A percentile compares a stretch with the other conserved stretches of the same genome.
Conservation (phyloP, 2,797 vertebrate genomes). For the Phataginus tricuspis region DNA sequence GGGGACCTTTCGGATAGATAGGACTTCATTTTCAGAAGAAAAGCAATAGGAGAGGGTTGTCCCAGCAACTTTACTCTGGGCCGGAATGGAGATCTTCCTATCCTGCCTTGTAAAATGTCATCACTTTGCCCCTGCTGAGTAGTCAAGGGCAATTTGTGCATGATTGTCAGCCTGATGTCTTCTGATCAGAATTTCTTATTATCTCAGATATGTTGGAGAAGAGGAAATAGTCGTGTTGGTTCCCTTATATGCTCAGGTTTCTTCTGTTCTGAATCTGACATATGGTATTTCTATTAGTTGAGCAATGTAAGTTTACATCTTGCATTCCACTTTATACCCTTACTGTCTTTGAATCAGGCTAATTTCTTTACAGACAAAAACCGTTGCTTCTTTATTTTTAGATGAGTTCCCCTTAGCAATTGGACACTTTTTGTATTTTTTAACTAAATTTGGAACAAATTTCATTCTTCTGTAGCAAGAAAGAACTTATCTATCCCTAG, state of each 20-base stretch:
- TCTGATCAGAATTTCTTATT: background rate
- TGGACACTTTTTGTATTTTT: slow-evolving; percentile 50
- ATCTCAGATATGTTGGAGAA: background rate
- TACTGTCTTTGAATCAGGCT: background rate
- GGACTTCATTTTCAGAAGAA: background rate
- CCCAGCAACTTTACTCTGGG: background rate
- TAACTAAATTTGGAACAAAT: slow-evolving; percentile 59
- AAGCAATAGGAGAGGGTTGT: background rate
- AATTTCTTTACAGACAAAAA: slow-evolving; percentile 39
- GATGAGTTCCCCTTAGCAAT: background rate
- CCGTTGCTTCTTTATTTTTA: background rate
- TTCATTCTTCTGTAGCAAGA: slow-evolving; percentile 54
- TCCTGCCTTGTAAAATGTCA: background rate
- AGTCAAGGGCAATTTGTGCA: slow-evolving; percentile 9
- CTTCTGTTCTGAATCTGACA: slow-evolving; percentile 10
- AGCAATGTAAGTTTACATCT: background rate
- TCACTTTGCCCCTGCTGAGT: background rate
- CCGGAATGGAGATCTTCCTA: background rate
- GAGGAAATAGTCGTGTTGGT: background rate
- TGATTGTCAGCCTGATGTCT: background rate
- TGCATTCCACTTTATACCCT: background rate
- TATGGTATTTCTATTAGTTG: slow-evolving; percentile 20
- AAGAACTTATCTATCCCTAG: background rate
- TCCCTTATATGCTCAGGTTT: slow-evolving; percentile 3
- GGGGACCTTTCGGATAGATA: background rate